A percentile compares a stretch with the other conserved stretches of the same genome.
Conservation (phyloP, 2,113 vertebrate species). For the Leuciscus idus region DNA sequence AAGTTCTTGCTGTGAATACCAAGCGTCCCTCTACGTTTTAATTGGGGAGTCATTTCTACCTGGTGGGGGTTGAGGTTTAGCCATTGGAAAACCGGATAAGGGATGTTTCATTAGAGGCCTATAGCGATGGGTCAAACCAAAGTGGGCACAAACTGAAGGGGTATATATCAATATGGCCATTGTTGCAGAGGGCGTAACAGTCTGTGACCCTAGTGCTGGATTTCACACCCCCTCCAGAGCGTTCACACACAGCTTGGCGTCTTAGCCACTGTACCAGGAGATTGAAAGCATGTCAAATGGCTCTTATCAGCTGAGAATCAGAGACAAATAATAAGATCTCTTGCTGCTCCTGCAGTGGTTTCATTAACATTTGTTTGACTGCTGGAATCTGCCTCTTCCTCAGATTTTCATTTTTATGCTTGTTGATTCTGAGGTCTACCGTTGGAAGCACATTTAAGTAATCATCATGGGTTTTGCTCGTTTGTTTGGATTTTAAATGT, state of each 20-base stretch:
- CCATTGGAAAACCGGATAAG: constrained; percentile 24
- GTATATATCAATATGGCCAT: constrained; percentile 55
- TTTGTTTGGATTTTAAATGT: constrained; percentile 13
- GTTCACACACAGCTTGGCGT: constrained; percentile 27
- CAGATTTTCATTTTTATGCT: background rate
- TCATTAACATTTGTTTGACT: constrained; percentile 32
- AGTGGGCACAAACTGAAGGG: constrained; percentile 42
- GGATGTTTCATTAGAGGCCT: constrained; percentile 38
- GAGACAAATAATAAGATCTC: constrained; percentile 23
- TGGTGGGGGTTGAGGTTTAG: constrained; percentile 30
- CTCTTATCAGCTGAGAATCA: background rate
- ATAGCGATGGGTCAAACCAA: constrained; percentile 38
- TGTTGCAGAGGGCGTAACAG: constrained; percentile 48
- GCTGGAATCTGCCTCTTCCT: background rate
- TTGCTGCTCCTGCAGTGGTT: constrained; percentile 8
- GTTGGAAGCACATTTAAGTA: background rate
- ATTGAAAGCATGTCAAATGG: background rate
- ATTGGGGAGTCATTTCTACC: constrained; percentile 39
- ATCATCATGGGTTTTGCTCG: background rate
- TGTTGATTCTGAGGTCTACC: background rate
- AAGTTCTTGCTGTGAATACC: constrained; percentile 41
- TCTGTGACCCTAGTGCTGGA: constrained; percentile 37
- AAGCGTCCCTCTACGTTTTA: constrained; percentile 36
- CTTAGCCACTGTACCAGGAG: constrained; percentile 43
- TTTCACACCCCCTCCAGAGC: constrained; percentile 38